Base-by-base conservation (phyloP, 2,888 invertebrate species). In the Orthosia gracilis region DNA sequence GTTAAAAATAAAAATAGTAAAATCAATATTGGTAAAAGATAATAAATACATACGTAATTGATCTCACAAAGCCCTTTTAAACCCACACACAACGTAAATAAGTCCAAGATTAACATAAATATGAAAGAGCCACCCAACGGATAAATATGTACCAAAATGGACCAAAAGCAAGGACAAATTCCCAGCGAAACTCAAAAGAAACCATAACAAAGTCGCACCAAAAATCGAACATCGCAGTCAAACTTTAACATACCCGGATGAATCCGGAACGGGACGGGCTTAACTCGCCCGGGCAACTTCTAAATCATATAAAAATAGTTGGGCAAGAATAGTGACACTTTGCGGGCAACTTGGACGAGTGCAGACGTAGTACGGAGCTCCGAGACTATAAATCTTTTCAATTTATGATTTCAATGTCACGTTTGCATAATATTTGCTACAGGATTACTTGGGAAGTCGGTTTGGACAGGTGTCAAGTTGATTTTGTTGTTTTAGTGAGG, bases 221-320 rank as follows among this genome's bases (percentile, higher is more conserved):
- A 81, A 85, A 81, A 79, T 83, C 78, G 79, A 86, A 83, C 76
- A 62, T 67, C 71, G 47, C 74, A n/a, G 85, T 40, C 68, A 62
- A 86, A 86, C 64, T 86, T 86, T 76, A 84, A 83, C 86, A 78
- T 69, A 77, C 69, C 76, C 82, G 82, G 77, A 67, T 77, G 81
- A 83, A 87, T 80, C 85, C 72, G 49, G 63, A 61, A 59, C 65
- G 69, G 64, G 57, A 54, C 66, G 69, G 70, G 45, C 40, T 40
- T 31, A 80, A 85, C 80, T 80, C 71, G 31, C 40, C 58, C 70
- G 64, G 65, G n/a, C 63, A 87, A 86, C 81, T 86, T 87, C 77
- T 81, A 84, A 86, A 86, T 87, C 86, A 85, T 85, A 86, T 83
- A 85, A 85, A 87, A 86, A 81, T 85, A 76, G 87, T 87, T 83